Conservation (phyloP, 2,113 vertebrate genomes). For the Neomonachus schauinslandi region DNA sequence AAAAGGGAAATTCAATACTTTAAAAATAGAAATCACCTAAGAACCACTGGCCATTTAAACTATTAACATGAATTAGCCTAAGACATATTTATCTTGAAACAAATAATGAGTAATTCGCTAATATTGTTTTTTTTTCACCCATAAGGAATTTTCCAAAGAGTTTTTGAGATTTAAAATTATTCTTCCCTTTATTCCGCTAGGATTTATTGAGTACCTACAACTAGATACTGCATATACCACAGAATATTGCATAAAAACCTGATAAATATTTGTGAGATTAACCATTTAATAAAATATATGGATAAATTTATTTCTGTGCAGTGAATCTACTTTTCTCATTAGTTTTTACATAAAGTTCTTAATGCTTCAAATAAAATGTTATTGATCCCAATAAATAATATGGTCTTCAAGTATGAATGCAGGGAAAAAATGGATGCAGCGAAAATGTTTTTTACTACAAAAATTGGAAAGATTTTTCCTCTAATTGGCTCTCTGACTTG, state of each 20-base stretch:
- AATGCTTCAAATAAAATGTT: slow-evolving; percentile 20
- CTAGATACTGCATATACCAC: not conserved
- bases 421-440: not conserved
- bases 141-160: not conserved
- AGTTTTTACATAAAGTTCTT: not conserved
- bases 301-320: not conserved
- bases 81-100: not conserved
- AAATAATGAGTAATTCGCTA: not conserved
- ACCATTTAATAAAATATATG: not conserved
- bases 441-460: not conserved
- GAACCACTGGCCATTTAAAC: not conserved
- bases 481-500: not conserved
- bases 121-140: not conserved
- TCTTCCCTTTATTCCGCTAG: not conserved
- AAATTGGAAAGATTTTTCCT: slow-evolving; percentile 33
- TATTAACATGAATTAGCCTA: not conserved
- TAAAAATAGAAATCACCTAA: not conserved
- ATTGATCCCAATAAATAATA: not conserved
- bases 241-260: not conserved
- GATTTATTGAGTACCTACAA: not conserved
- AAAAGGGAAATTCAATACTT: not conserved
- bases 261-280: not conserved
- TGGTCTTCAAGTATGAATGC: not conserved
- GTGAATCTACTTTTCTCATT: not conserved
- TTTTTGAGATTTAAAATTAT: not conserved